Conservation (phyloP, 2,113 vertebrate genomes). For the Campylomormyrus numenius region DNA sequence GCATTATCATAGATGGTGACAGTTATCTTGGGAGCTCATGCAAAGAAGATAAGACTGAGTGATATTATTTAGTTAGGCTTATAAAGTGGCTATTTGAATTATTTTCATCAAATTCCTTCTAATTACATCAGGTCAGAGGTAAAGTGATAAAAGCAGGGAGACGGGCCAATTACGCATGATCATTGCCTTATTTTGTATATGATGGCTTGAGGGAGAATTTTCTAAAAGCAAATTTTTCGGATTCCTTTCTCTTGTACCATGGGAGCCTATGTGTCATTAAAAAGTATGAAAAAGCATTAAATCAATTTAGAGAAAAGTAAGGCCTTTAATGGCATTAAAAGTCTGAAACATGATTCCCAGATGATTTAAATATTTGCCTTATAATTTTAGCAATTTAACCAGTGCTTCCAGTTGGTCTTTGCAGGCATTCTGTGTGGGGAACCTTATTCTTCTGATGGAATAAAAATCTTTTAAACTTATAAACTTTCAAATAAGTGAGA, state of each 20-base stretch:
- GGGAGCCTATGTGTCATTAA: background rate
- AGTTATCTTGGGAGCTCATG: background rate
- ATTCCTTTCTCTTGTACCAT: background rate
- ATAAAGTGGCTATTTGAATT: background rate
- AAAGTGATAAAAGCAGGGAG: background rate
- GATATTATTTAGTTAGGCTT: background rate
- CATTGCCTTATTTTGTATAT: background rate
- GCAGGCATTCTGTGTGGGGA: background rate
- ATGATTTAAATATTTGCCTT: background rate
- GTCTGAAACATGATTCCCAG: background rate
- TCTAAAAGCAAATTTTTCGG: background rate
- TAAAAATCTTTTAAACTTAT: background rate
- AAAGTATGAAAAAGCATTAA: background rate
- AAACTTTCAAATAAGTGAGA: background rate
- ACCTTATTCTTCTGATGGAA: background rate
- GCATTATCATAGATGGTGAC: background rate
- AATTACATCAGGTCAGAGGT: background rate
- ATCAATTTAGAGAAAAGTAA: background rate
- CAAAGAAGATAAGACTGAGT: background rate
- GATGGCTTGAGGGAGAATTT: background rate
- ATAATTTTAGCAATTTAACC: background rate
- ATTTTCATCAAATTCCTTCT: background rate
- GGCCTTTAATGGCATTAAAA: background rate
- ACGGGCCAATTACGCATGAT: background rate
- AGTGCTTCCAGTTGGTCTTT: background rate